Percentiles rank a stretch among this genome's conserved stretches.
Conservation (phyloP, 1,140 invertebrate species). For the Lethrus apterus region DNA sequence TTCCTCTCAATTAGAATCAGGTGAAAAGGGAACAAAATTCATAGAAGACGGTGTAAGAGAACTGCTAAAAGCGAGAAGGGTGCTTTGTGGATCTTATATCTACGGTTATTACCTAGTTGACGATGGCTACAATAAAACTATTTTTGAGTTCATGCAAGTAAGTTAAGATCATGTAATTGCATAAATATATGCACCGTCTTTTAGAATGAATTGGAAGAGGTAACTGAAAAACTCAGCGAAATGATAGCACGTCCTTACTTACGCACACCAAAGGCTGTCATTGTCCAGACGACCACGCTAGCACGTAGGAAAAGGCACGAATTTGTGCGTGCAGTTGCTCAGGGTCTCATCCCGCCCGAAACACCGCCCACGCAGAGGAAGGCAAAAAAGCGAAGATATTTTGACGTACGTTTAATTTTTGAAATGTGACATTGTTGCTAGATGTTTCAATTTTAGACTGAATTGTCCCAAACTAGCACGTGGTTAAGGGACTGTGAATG, state of each 20-base stretch:
- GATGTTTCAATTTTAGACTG: conserved; percentile 27
- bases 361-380: conserved; percentile 51
- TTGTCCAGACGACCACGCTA: conserved; percentile 53
- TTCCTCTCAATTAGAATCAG: conserved; percentile 30
- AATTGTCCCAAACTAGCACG: conserved; percentile 31
- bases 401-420: conserved; percentile 38
- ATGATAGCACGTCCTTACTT: conserved; percentile 60
- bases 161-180: conserved; percentile 12
- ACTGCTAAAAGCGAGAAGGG: conserved; percentile 54
- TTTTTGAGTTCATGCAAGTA: conserved; percentile 68
- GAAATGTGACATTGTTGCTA: background rate
- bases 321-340: conserved; percentile 57
- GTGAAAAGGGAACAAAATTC: conserved; percentile 47
- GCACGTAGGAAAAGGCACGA: conserved; percentile 56
- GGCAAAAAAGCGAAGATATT: conserved; percentile 38
- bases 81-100: conserved; percentile 61
- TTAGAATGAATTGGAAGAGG: conserved; percentile 61
- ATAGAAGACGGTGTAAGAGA: conserved; percentile 60
- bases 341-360: conserved; percentile 60
- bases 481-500: conserved; percentile 53
- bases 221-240: conserved; percentile 58
- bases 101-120: conserved; percentile 61
- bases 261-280: conserved; percentile 53
- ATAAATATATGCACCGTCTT: conserved; percentile 16
- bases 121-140: conserved; percentile 59